A percentile compares a stretch with the other conserved stretches of the same genome.
Evolutionary conservation across 2,888 invertebrate genomes (phyloP).

Genomic region (Agrilus biguttatus): DNA sequence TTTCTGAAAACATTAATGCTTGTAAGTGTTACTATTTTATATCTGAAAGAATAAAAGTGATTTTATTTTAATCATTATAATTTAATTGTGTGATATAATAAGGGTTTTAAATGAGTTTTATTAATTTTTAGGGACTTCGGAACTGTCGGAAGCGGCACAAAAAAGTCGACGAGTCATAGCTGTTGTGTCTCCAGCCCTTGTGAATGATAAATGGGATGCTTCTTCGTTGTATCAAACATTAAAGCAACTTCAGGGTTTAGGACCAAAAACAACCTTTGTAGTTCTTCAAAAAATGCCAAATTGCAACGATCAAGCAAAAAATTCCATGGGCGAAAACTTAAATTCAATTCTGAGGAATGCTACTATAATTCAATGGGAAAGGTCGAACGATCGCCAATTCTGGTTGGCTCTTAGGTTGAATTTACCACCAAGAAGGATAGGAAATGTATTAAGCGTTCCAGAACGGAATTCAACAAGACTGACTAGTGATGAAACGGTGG

Average conservation of each 20-base stretch:
- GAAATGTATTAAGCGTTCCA: conserved; percentile 7
- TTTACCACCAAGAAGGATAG: conserved; percentile 36
- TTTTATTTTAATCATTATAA: too few species aligned
- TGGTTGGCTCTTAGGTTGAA: conserved; percentile 50
- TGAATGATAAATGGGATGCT: conserved; percentile 34
- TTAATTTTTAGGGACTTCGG: conserved; percentile 39
- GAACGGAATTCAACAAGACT: conserved; percentile 19
- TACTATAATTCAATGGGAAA: conserved; percentile 37
- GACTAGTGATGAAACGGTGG: conserved; percentile 20
- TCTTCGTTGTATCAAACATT: conserved; percentile 28
- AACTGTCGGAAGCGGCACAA: conserved; percentile 38
- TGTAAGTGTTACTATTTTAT: conserved; percentile 14
- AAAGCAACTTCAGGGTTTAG: conserved; percentile 30
- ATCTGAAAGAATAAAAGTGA: conserved; percentile 5
- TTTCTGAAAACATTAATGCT: conserved; percentile 12
- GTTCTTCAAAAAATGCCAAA: conserved; percentile 31
- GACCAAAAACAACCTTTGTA: conserved; percentile 25
- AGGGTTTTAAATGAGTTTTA: neutral
- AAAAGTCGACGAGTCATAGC: conserved; percentile 35
- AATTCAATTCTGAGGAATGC: conserved; percentile 33
- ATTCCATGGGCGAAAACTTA: conserved; percentile 35
- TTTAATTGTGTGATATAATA: too few species aligned
- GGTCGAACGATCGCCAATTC: conserved; percentile 32
- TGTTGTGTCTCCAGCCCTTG: conserved; percentile 33
- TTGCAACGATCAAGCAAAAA: conserved; percentile 23